Evolutionary conservation across 2,797 vertebrate species (phyloP).

Genomic region (Babyrousa celebensis): DNA sequence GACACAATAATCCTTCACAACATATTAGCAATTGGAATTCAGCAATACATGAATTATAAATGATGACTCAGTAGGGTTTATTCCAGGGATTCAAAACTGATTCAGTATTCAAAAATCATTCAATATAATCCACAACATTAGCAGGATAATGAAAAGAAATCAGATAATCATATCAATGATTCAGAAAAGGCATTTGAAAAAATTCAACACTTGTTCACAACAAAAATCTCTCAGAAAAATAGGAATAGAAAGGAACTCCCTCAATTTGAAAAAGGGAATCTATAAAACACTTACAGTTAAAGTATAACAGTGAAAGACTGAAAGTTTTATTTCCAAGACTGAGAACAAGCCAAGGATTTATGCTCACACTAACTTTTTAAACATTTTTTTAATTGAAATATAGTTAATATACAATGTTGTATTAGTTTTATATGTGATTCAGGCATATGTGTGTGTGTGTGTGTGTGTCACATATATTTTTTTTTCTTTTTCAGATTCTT

Average conservation of each 20-base stretch:
- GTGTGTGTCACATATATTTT: too few species aligned
- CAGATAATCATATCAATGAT: not conserved
- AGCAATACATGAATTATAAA: not conserved
- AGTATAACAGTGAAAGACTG: not conserved
- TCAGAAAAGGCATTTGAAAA: not conserved
- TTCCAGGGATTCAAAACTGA: not conserved
- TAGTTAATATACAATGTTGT: too few species aligned
- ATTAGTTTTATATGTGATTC: too few species aligned
- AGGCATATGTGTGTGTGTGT: too few species aligned
- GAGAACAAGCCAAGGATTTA: not conserved
- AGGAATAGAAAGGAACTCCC: not conserved
- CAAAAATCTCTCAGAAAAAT: not conserved
- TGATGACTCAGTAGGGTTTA: not conserved
- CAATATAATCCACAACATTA: not conserved
- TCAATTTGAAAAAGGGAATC: not conserved
- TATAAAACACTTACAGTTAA: not conserved
- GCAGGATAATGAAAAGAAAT: not conserved
- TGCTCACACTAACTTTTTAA: not conserved
- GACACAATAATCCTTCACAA: not conserved
- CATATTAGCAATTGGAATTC: not conserved
- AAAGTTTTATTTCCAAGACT: not conserved
- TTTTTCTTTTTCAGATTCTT: too few species aligned
- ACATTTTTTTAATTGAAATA: too few species aligned
- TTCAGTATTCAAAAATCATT: not conserved
- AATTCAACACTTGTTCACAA: not conserved